Percentiles rank a stretch among this genome's conserved stretches.
Conservation (phyloP, 2,888 invertebrate genomes). For the Drosophila kambysellisi region DNA sequence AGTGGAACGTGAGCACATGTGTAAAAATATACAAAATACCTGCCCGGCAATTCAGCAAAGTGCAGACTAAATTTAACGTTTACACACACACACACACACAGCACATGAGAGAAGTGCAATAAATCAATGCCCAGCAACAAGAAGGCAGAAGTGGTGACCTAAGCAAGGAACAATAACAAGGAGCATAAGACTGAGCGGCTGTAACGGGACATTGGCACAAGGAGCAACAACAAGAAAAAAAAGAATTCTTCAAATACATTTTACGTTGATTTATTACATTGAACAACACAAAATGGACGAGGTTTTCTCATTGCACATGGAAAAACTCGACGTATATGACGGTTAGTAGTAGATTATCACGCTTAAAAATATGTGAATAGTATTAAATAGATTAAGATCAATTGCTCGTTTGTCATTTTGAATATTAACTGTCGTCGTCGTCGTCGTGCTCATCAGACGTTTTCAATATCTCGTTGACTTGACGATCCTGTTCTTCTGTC, state of each 20-base stretch:
- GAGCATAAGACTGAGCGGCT: slow-evolving; percentile 50
- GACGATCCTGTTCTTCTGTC: slow-evolving; percentile 65
- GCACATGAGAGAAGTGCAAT: slow-evolving; percentile 58
- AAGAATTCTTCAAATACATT: slow-evolving; percentile 34
- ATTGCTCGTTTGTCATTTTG: slow-evolving; percentile 71
- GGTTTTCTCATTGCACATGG: slow-evolving; percentile 84
- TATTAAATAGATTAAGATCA: slow-evolving; percentile 67
- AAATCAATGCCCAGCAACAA: slow-evolving; percentile 65
- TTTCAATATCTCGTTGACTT: slow-evolving; percentile 78
- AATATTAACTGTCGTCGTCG: slow-evolving; percentile 52
- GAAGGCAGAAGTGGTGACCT: slow-evolving; percentile 54
- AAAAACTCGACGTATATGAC: slow-evolving; percentile 83
- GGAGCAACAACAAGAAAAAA: neutral
- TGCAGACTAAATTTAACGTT: slow-evolving; percentile 44
- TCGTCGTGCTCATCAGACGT: slow-evolving; percentile 68
- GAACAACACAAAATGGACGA: slow-evolving; percentile 80
- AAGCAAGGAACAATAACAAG: slow-evolving; percentile 44
- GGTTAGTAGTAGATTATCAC: slow-evolving; percentile 65
- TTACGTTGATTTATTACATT: slow-evolving; percentile 33
- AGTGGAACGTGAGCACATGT: slow-evolving; percentile 2
- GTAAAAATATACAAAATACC: slow-evolving; percentile 8
- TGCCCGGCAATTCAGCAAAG: slow-evolving; percentile 29
- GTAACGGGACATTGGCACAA: slow-evolving; percentile 38
- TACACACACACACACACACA: slow-evolving; percentile 14
- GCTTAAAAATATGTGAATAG: slow-evolving; percentile 70